Conservation (phyloP, 1,140 invertebrate genomes). For the Battus philenor region DNA sequence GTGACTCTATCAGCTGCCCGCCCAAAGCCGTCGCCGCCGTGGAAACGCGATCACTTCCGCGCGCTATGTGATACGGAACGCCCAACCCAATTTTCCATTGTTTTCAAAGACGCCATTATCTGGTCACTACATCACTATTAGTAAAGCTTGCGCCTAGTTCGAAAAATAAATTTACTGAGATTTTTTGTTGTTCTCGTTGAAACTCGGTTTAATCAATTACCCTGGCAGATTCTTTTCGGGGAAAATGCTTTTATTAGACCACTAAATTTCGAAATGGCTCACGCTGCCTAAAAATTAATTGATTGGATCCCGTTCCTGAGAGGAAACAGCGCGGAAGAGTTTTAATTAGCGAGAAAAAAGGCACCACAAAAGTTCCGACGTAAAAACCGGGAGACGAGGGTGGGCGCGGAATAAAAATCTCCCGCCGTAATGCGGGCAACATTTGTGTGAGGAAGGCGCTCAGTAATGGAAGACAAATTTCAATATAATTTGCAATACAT, state of each 20-base stretch:
- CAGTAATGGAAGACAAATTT: constrained; percentile 76
- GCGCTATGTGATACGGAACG: background rate
- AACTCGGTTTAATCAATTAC: constrained; percentile 47
- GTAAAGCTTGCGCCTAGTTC: background rate
- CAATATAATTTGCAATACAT: constrained; percentile 78
- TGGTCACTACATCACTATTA: constrained; percentile 3
- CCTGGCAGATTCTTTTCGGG: constrained; percentile 38
- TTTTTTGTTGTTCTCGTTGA: no score
- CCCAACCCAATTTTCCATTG: constrained; percentile 15
- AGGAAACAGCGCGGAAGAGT: constrained; percentile 75
- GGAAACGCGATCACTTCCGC: constrained; percentile 9
- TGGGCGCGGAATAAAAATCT: constrained; percentile 68
- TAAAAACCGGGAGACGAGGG: constrained; percentile 73
- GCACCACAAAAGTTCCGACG: constrained; percentile 68
- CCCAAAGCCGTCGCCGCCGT: constrained; percentile 12
- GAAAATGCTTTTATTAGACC: constrained; percentile 55
- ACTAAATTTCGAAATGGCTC: constrained; percentile 70
- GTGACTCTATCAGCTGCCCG: constrained; percentile 36
- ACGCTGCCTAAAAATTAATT: constrained; percentile 72
- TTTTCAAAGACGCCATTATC: constrained; percentile 13
- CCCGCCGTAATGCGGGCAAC: constrained; percentile 72
- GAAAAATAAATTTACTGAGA: no score
- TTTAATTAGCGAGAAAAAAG: constrained; percentile 75
- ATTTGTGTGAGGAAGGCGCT: constrained; percentile 74
- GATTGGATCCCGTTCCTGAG: constrained; percentile 71